Base-by-base conservation (phyloP, 2,113 vertebrate genomes). In the Syngnathoides biaculeatus region DNA sequence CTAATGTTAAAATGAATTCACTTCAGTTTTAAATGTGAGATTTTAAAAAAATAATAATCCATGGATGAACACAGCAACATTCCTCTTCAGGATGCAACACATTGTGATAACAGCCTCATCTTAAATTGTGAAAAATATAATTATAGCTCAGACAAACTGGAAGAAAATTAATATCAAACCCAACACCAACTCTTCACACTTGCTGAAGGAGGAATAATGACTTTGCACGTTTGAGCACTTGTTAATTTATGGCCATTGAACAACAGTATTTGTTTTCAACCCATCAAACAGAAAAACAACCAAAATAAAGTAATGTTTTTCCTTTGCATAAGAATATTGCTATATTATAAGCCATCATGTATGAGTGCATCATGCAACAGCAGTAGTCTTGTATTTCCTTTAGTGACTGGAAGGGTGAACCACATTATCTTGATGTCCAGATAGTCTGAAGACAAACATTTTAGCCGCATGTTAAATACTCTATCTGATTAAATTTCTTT, bases 181-280 rank as follows among this genome's bases (percentile, higher is more conserved):
- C 43, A 45, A 45, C 12, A 15, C 13, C 42, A 12, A 11, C 42
- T 13, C 45, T 47, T 66, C 62, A 69, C 69, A 58, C 61, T 45
- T 69, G 48, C 67, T 52, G 3, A 24, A 39, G 50, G 65, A 50
- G 60, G 60, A 11, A 26, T 50, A 35, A 24, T 60, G 53, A 24
- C 42, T 0, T 14, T 14, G 0, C 42, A 43, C 30, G 17, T 20
- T 17, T 47, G 45, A 47, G 7, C 17, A 20, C 45, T 47, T 47
- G 45, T 47, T 47, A 47, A 47, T 47, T 47, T 7, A 17, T 47
- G 45, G 1, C 4, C 45, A 47, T 47, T 47, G 17, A 17, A 20
- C 17, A 8, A 19, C 45, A 47, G 30, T 35, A 35, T 47, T 19
- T 47, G 17, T 47, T 47, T 20, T 47, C 17, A 47, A 7, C 19